Evolutionary conservation across 2,888 invertebrate species (phyloP).

Genomic region (Omphaloscelis lunosa): DNA sequence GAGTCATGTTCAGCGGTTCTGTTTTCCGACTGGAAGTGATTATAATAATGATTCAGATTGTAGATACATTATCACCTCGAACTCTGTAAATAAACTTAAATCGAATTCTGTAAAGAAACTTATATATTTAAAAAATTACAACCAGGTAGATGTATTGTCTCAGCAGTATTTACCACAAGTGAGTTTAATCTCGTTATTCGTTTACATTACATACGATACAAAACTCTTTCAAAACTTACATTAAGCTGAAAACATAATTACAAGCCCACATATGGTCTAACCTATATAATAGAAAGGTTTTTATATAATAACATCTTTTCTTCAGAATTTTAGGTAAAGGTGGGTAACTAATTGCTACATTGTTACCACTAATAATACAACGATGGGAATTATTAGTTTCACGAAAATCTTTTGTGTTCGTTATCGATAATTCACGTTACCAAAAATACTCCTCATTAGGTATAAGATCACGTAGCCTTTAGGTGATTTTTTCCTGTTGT

Average conservation of each 20-base stretch:
- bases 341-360: slow-evolving; percentile 54
- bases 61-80: neutral
- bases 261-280: slow-evolving; percentile 10
- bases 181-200: slow-evolving; percentile 5
- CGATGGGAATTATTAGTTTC: slow-evolving; percentile 52
- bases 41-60: neutral
- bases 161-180: neutral
- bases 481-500: slow-evolving; percentile 44
- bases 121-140: neutral
- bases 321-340: slow-evolving; percentile 31
- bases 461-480: slow-evolving; percentile 21
- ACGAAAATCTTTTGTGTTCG: slow-evolving; percentile 54
- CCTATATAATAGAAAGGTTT: slow-evolving; percentile 11
- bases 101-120: neutral
- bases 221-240: slow-evolving; percentile 5
- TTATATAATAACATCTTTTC: slow-evolving; percentile 26
- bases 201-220: slow-evolving; percentile 15
- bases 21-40: neutral
- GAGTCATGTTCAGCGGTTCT: neutral
- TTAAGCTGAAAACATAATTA: slow-evolving; percentile 22
- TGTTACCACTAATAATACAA: slow-evolving; percentile 54
- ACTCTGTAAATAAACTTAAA: no score
- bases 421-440: slow-evolving; percentile 46
- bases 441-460: slow-evolving; percentile 35
- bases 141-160: neutral